phyloP scores from a whole-genome alignment of 2,113 vertebrate species.

The Edolisoma coerulescens region DNA sequence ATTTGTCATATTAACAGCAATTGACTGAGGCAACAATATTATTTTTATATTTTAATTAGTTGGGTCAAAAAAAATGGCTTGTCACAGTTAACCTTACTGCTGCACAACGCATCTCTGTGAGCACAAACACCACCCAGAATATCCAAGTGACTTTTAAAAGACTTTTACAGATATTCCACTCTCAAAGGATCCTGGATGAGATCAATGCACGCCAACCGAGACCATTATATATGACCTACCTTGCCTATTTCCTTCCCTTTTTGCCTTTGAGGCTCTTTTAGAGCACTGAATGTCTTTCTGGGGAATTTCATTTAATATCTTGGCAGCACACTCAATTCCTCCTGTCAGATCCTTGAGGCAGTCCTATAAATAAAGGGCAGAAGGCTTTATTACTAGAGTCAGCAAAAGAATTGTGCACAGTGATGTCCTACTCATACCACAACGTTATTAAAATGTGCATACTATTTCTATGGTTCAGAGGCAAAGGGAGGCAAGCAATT shows the following conservation, averaged over 20 bases:
- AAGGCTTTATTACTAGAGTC: conserved; percentile 63
- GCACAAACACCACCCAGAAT: background rate
- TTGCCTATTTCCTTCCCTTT: conserved; percentile 58
- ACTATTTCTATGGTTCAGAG: background rate
- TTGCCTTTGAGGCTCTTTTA: conserved; percentile 66
- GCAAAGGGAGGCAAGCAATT: background rate
- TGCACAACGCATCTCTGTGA: background rate
- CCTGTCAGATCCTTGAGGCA: conserved; percentile 70
- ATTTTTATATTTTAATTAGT: background rate
- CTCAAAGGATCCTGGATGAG: conserved; percentile 45
- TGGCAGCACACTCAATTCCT: conserved; percentile 70
- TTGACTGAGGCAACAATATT: background rate
- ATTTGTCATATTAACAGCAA: background rate
- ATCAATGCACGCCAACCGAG: conserved; percentile 19
- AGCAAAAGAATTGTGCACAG: conserved; percentile 53
- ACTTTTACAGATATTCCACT: conserved; percentile 21
- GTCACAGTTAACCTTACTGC: background rate
- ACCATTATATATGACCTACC: conserved; percentile 67
- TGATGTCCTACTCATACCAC: conserved; percentile 35
- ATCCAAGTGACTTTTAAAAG: conserved; percentile 25
- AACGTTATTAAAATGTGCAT: conserved; percentile 4
- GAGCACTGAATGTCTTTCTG: conserved; percentile 63
- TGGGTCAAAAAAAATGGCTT: background rate
- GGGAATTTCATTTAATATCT: conserved; percentile 75
- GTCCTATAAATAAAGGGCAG: conserved; percentile 71